These are phyloP conservation scores for Pristis pectinata DNA, from an alignment of 2,797 vertebrate species.

Conservation along the genomic window DNA sequence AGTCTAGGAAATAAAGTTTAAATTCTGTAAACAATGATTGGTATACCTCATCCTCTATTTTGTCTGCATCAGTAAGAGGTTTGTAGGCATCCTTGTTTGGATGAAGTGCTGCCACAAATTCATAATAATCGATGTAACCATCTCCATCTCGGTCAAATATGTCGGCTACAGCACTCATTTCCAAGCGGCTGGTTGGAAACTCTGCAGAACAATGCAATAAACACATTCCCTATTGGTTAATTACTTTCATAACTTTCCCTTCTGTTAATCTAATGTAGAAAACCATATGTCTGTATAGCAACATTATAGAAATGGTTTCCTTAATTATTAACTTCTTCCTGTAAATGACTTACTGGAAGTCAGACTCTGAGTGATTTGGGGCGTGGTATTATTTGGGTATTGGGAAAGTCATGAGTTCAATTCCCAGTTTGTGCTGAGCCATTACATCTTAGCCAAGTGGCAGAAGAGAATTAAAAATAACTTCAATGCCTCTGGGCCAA, in stretches of 20 bases:
- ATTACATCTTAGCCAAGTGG: background rate
- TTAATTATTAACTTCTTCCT: background rate
- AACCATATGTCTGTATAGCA: background rate
- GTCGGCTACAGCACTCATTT: constrained; percentile 97
- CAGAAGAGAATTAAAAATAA: background rate
- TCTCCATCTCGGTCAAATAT: constrained; percentile 96
- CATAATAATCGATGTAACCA: constrained; percentile 98
- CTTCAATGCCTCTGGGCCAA: background rate
- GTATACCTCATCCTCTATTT: constrained; percentile 96
- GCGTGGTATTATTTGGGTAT: background rate
- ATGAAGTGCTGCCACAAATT: constrained; percentile 96
- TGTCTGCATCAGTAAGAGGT: constrained; percentile 92
- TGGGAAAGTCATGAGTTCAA: background rate
- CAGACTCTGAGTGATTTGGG: background rate
- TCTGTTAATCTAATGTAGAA: background rate
- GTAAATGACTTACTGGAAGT: background rate
- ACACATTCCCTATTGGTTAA: background rate
- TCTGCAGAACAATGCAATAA: constrained; percentile 55
- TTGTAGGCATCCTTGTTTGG: constrained; percentile 98
- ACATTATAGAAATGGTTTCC: background rate
- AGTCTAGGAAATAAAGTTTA: background rate
- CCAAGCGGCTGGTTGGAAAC: constrained; percentile 92
- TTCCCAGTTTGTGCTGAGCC: background rate
- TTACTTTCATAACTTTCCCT: background rate
- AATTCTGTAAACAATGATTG: background rate